phyloP scores from a whole-genome alignment of 2,888 invertebrate genomes.

The Masnerella sp. region DNA sequence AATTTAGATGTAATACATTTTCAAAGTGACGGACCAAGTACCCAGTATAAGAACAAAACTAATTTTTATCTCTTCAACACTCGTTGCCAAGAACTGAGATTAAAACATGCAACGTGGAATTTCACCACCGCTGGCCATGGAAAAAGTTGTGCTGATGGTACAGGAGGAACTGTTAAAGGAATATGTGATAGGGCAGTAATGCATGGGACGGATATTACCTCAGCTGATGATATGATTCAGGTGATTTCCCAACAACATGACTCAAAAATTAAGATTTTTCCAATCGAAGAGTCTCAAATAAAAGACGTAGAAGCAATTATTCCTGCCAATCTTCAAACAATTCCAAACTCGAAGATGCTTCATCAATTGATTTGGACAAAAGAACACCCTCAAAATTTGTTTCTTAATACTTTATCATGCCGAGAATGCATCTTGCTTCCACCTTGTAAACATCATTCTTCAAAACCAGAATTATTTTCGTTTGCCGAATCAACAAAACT shows the following conservation, averaged over 20 bases:
- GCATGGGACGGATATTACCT: conserved; percentile 8
- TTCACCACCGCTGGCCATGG: conserved; percentile 13
- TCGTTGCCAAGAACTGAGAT: background rate
- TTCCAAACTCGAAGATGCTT: conserved; percentile 14
- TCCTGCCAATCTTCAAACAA: background rate
- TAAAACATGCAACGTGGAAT: background rate
- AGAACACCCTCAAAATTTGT: conserved; percentile 2
- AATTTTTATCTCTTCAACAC: background rate
- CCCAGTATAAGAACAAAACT: background rate
- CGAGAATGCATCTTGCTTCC: conserved; percentile 1
- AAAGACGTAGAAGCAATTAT: conserved; percentile 4
- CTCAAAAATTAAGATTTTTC: conserved; percentile 18
- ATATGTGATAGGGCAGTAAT: conserved; percentile 19
- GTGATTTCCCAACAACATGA: conserved; percentile 3
- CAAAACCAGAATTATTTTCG: conserved; percentile 1
- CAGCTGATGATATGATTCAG: conserved; percentile 12
- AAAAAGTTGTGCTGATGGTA: conserved; percentile 24
- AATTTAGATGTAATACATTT: too few relatives aligned
- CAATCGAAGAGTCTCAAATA: conserved; percentile 9
- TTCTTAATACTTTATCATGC: conserved; percentile 8
- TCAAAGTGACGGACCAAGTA: background rate
- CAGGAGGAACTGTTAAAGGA: too few relatives aligned
- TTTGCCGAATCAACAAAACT: conserved; percentile 1
- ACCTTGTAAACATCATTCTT: background rate
- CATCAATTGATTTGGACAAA: conserved; percentile 12